Evolutionary conservation across 2,888 invertebrate species (phyloP), one percentile per base, ranked within the genome.

Genomic region (Andrena hattorfiana): DNA sequence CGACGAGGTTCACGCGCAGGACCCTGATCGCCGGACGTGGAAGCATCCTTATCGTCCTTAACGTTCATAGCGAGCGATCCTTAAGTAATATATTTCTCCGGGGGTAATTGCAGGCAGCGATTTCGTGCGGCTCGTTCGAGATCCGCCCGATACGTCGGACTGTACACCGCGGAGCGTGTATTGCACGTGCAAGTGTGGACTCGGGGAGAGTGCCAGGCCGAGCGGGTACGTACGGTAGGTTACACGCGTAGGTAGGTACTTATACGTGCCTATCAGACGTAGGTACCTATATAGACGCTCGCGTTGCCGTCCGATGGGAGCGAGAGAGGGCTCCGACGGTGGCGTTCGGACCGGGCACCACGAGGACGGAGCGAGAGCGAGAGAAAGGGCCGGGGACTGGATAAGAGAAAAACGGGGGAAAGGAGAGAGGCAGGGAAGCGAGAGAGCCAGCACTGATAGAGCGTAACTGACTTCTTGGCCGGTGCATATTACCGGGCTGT

Each of bases 401-500:
- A 48, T 48, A 77, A 63, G 74, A 74, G 75, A 26, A 26, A 51
- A 62, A 28, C 59, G 49, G 48, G 69, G 51, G 69, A 16, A 26
- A 56, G 69, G 60, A 62, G 42, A 80, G 49, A 56, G 60, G 69
- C 28, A 78, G 66, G 77, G 66, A 74, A 70, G 69, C 77, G 80
- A 77, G 83, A 79, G 77, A 87, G 81, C 84, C 80, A 81, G 83
- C 87, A 90, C 90, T 89, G 90, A 90, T 91, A 90, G 87, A 90
- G 90, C 91, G 92, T 92, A 93, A 93, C 93, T 91, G 93, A 92
- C 93, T 93, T 91, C 92, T 93, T 91, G 92, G 90, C 92, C 89
- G 89, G 93, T 91, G 92, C 92, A 93, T 93, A 93, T 93, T 93
- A 93, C 93, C 92, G 91, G 93, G 92, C 93, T 94, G 94, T 93